Evolutionary conservation across 2,888 invertebrate species (phyloP).

Genomic region (Yponomeuta sedellus): DNA sequence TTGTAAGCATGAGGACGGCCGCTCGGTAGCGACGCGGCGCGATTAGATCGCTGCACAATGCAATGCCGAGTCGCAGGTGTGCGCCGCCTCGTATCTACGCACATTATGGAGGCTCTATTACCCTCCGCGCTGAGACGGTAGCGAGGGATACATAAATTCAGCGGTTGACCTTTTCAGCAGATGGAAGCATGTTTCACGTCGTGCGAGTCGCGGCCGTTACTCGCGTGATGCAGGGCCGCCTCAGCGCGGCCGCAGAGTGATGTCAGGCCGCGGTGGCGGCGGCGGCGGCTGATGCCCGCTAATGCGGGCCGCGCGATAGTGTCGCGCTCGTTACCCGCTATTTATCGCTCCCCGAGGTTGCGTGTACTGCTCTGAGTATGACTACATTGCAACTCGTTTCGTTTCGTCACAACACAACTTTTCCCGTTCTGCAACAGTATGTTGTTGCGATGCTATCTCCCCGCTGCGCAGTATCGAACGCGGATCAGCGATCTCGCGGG

Average conservation of each 20-base stretch:
- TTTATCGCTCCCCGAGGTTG: not conserved
- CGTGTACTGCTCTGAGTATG: not conserved
- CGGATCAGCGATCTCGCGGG: not conserved
- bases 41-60: not conserved
- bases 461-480: not conserved
- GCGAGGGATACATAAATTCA: not conserved
- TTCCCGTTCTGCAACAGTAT: not conserved
- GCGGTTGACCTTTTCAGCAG: constrained; percentile 1
- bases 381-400: not conserved
- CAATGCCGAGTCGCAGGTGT: not conserved
- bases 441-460: not conserved
- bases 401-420: not conserved
- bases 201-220: not conserved
- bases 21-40: not conserved
- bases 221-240: not conserved
- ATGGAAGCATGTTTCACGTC: not conserved
- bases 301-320: not conserved
- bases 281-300: not conserved
- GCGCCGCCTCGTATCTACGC: not conserved
- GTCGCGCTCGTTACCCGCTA: not conserved
- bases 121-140: not conserved
- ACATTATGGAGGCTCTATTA: not conserved
- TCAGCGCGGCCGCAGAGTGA: not conserved
- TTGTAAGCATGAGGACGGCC: not conserved
- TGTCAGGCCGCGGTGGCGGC: not conserved